A percentile compares a stretch with the other conserved stretches of the same genome.
Evolutionary conservation across 1,140 invertebrate genomes (phyloP).

Genomic region (Trichonephila clavipes): DNA sequence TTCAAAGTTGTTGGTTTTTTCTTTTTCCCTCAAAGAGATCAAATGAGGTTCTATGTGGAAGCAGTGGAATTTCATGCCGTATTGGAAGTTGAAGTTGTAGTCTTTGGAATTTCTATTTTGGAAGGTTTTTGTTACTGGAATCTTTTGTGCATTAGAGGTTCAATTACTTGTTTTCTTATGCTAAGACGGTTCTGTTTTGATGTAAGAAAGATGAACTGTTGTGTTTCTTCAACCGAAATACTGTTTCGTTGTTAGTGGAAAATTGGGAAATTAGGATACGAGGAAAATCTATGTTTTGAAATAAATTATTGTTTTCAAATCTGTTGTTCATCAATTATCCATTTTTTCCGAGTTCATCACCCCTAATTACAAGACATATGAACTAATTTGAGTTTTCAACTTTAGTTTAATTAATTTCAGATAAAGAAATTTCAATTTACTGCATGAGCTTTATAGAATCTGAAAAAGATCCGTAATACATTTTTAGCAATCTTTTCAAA

Average conservation of each 20-base stretch:
- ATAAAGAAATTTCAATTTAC: too few relatives aligned
- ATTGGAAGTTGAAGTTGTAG: background rate
- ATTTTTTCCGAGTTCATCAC: too few relatives aligned
- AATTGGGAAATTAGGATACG: background rate
- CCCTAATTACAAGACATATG: too few relatives aligned
- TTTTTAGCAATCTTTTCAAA: too few relatives aligned
- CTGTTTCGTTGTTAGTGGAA: background rate
- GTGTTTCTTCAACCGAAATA: background rate
- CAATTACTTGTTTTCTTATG: background rate
- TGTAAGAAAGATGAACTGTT: background rate
- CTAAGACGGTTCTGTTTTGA: background rate
- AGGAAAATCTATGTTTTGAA: background rate
- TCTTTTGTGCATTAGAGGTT: background rate
- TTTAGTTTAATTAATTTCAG: too few relatives aligned
- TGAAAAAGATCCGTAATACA: too few relatives aligned
- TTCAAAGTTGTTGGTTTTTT: background rate
- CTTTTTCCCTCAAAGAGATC: slow-evolving; percentile 16
- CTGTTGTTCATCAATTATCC: too few relatives aligned
- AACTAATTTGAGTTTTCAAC: too few relatives aligned
- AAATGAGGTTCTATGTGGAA: background rate
- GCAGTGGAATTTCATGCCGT: background rate
- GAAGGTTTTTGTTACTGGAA: background rate
- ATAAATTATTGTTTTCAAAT: background rate
- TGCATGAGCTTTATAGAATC: too few relatives aligned
- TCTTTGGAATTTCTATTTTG: background rate